Percentiles rank a stretch among this genome's conserved stretches.
Conservation (phyloP, 2,113 vertebrate genomes). For the Sturnus vulgaris region DNA sequence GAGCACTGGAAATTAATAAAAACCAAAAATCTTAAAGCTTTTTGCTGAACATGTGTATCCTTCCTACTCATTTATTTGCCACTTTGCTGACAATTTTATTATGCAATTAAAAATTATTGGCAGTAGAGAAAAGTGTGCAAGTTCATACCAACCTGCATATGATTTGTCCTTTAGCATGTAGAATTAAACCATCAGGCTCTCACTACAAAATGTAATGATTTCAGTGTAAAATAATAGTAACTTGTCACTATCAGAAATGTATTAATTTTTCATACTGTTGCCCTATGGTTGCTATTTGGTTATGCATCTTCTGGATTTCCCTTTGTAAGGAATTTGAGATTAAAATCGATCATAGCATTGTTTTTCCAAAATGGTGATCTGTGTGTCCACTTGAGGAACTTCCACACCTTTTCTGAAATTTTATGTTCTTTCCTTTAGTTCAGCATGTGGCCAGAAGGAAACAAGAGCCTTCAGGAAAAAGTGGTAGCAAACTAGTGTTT, state of each 20-base stretch:
- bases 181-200: background rate
- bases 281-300: background rate
- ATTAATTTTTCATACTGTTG: background rate
- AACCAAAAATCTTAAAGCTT: background rate
- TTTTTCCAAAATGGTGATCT: background rate
- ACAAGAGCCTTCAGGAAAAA: background rate
- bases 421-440: background rate
- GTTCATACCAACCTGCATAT: background rate
- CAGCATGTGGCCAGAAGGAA: background rate
- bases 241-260: background rate
- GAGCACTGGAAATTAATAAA: background rate
- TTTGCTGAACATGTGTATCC: background rate
- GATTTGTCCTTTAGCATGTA: background rate
- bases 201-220: background rate
- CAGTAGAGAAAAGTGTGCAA: background rate
- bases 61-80: background rate
- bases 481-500: background rate
- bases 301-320: background rate
- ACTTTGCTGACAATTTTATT: background rate
- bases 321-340: background rate
- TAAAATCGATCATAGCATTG: accelerated
- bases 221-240: background rate
- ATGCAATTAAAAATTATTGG: background rate
- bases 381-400: background rate
- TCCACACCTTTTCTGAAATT: background rate